Evolutionary conservation across 92 coral and sea anemone species (phyloP).

Genomic region (Scolanthus callimorphus): DNA sequence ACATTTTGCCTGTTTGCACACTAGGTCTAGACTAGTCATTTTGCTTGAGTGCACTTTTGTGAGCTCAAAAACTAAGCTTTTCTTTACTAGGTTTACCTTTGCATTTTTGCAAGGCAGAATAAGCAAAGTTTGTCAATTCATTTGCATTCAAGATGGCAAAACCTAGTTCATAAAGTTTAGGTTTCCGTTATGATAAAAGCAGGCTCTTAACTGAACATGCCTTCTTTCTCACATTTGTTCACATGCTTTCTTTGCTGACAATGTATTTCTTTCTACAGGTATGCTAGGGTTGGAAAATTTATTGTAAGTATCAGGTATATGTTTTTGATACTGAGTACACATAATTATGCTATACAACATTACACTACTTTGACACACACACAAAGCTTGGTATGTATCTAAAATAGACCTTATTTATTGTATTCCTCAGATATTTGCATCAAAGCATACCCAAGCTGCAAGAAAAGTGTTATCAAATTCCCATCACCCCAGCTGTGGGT

Average conservation of each 20-base stretch:
- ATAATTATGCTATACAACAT: too few species aligned
- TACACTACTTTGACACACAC: not conserved
- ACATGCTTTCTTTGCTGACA: not conserved
- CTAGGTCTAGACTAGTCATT: not conserved
- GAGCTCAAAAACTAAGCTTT: not conserved
- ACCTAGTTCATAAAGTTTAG: too few species aligned
- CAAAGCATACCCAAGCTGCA: slow-evolving; percentile 78
- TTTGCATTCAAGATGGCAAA: too few species aligned
- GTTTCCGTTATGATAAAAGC: too few species aligned
- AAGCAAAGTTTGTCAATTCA: too few species aligned
- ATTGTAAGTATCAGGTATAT: slow-evolving; percentile 64
- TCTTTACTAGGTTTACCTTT: too few species aligned
- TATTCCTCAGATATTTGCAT: slow-evolving; percentile 71
- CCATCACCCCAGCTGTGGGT: slow-evolving; percentile 96
- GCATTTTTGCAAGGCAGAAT: too few species aligned
- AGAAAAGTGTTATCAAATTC: slow-evolving; percentile 86
- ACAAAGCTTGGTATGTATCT: not conserved
- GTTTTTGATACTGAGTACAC: too few species aligned
- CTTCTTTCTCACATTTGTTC: too few species aligned
- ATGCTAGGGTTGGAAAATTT: slow-evolving; percentile 87
- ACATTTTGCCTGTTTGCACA: not conserved
- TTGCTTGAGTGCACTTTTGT: not conserved
- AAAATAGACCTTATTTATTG: too few species aligned
- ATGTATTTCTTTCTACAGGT: slow-evolving; percentile 39
- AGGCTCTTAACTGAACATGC: too few species aligned